Conservation (phyloP, 2,797 vertebrate species). For the Botia almorhae region DNA sequence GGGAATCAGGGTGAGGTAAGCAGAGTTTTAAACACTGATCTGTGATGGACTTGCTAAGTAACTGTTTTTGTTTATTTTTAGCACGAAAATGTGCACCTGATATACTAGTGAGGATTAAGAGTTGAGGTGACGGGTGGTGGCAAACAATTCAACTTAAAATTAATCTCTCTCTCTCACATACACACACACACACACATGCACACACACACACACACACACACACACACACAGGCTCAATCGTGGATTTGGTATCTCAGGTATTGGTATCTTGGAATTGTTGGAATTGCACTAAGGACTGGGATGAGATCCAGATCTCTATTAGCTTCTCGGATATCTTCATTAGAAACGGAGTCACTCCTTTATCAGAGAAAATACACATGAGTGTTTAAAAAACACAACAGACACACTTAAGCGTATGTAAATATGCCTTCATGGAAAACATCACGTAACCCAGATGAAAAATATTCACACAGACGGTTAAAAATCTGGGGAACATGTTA, state of each 20-base stretch:
- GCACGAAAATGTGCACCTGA: too few relatives aligned
- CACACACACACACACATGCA: not conserved
- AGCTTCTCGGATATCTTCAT: conserved; percentile 11
- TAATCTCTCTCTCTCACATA: not conserved
- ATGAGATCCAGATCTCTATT: not conserved
- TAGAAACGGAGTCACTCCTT: not conserved
- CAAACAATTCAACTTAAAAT: not conserved
- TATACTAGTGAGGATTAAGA: not conserved
- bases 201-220: not conserved
- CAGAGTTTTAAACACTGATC: too few relatives aligned
- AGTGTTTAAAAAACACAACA: not conserved
- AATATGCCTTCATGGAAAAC: too few relatives aligned
- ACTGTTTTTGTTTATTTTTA: too few relatives aligned
- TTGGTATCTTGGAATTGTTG: conserved; percentile 5
- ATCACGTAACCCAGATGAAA: too few relatives aligned
- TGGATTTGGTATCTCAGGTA: conserved; percentile 7
- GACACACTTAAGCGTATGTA: not conserved
- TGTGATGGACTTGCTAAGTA: too few relatives aligned
- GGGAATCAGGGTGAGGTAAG: too few relatives aligned
- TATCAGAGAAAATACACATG: not conserved
- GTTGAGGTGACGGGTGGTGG: not conserved
- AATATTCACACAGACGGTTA: not conserved
- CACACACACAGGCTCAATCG: not conserved
- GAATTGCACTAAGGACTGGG: not conserved
- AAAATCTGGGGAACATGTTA: too few relatives aligned